Conservation (phyloP, 92 coral and sea anemone species). For the Actinernus sp. region DNA sequence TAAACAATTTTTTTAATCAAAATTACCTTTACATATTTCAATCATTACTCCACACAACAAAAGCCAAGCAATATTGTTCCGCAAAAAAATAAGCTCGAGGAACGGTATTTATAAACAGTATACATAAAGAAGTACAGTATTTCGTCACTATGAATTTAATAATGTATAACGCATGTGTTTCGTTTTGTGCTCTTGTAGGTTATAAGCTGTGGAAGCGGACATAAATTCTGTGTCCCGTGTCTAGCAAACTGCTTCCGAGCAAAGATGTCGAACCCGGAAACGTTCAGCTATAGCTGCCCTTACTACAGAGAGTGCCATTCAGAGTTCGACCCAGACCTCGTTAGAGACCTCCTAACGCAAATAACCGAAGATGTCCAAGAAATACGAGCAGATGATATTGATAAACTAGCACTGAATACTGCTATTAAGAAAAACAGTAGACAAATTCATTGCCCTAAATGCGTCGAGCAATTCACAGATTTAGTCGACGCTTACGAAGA, state of each 20-base stretch:
- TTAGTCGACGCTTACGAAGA: neutral
- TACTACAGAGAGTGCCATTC: constrained; percentile 10
- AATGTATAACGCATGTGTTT: neutral
- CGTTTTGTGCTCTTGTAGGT: neutral
- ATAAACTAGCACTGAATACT: constrained; percentile 5
- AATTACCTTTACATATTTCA: too few species aligned
- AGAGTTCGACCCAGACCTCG: constrained; percentile 16
- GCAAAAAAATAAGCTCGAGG: too few species aligned
- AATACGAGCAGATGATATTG: neutral
- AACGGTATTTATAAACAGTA: too few species aligned
- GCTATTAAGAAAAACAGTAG: constrained; percentile 5
- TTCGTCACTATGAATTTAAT: too few species aligned
- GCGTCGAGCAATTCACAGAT: neutral
- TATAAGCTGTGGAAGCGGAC: neutral
- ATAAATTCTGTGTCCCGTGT: constrained; percentile 17
- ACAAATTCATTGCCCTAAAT: constrained; percentile 57
- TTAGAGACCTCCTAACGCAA: constrained; percentile 14
- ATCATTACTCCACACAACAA: too few species aligned
- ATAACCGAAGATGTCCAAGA: neutral
- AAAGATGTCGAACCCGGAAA: neutral
- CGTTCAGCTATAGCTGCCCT: constrained; percentile 37
- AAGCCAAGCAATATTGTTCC: too few species aligned
- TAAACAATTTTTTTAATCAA: too few species aligned
- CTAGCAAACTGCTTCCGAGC: constrained; percentile 15
- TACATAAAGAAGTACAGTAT: neutral